These are phyloP conservation scores for Chascanopsetta lugubris DNA, from an alignment of 2,113 vertebrate species.

Conservation along the genomic window DNA sequence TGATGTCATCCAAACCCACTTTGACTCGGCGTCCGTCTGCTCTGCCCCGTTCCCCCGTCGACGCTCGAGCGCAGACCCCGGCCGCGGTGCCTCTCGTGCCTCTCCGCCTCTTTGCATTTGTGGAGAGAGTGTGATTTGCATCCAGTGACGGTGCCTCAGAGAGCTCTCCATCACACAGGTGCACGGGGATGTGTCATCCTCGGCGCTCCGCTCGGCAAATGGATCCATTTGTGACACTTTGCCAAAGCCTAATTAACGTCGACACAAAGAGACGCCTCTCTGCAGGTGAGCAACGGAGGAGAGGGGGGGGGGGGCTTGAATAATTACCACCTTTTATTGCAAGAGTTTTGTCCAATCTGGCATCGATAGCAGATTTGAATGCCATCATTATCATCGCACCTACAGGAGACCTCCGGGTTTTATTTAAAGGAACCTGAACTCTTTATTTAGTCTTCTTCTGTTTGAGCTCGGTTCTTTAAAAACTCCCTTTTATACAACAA, in stretches of 20 bases:
- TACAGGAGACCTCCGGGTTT: not conserved
- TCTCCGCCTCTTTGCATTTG: conserved; percentile 30
- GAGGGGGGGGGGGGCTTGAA: not conserved
- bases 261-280: conserved; percentile 16
- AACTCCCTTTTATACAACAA: not conserved
- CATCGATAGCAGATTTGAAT: not conserved
- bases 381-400: not conserved
- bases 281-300: not conserved
- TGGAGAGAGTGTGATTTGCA: conserved; percentile 41
- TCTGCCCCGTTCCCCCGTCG: not conserved
- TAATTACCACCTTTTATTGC: conserved; percentile 1
- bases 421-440: not conserved
- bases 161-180: conserved; percentile 24
- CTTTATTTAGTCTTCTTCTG: not conserved
- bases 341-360: not conserved
- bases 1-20: not conserved
- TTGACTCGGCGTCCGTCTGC: not conserved
- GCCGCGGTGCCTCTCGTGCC: not conserved
- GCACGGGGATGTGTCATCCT: conserved; percentile 2
- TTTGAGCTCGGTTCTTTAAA: not conserved
- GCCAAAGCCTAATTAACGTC: conserved; percentile 25
- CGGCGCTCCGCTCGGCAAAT: conserved; percentile 10
- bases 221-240: conserved; percentile 21
- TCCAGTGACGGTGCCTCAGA: conserved; percentile 13
- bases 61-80: too few species aligned